phyloP scores from a whole-genome alignment of 2,888 invertebrate genomes.

The Luperina nickerlii region DNA sequence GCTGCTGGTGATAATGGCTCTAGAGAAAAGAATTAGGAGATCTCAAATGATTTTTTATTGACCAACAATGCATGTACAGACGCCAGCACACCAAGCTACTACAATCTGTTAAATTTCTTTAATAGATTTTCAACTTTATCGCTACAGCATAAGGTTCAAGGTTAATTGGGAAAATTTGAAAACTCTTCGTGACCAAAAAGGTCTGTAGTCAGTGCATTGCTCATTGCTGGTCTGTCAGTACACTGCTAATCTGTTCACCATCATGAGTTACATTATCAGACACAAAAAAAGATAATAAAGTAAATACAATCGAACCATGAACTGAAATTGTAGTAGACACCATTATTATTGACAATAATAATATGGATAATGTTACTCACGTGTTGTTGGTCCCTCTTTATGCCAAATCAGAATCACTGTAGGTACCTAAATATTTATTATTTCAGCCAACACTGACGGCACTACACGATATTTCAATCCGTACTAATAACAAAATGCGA shows the following conservation, averaged over 20 bases:
- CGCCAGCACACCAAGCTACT: too few relatives aligned
- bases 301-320: not conserved
- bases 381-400: conserved; percentile 36
- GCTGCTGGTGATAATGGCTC: not conserved
- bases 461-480: conserved; percentile 14
- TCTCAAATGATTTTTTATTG: too few relatives aligned
- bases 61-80: too few relatives aligned
- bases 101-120: too few relatives aligned
- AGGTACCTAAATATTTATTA: not conserved
- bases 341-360: not conserved
- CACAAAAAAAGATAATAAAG: not conserved
- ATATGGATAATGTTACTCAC: conserved; percentile 4
- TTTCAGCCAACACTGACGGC: conserved; percentile 18
- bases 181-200: too few relatives aligned
- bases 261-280: not conserved
- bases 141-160: too few relatives aligned
- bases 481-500: conserved; percentile 20
- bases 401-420: not conserved
- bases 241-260: not conserved
- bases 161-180: too few relatives aligned
- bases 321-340: not conserved
- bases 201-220: too few relatives aligned
- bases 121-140: too few relatives aligned
- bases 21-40: not conserved
- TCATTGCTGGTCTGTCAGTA: too few relatives aligned